Base-by-base conservation (phyloP, 1,140 invertebrate genomes). In the Holotrichia oblita region DNA sequence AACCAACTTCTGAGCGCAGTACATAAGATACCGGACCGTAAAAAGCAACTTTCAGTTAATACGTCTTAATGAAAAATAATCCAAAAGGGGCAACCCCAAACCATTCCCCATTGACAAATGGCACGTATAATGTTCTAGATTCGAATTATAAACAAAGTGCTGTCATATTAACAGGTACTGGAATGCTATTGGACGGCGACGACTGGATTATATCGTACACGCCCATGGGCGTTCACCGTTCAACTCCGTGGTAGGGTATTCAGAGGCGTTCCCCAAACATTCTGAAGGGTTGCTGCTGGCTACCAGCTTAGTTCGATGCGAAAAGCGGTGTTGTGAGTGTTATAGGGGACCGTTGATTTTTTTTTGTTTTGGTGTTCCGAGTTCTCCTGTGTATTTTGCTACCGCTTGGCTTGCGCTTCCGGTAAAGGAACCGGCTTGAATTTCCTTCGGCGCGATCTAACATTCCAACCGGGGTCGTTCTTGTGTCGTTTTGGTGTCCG, bases 121-220 rank as follows among this genome's bases (percentile, higher is more conserved):
- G 40, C 40, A 64, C 61, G 61, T 64, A 64, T 73, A 73, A 73
- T 40, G 27, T 73, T 73, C 24, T 40, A 73, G 40, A 73, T 73
- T 73, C 40, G 27, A 17, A 73, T 40, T 73, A 73, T 73, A 73
- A 73, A 73, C 72, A 73, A 73, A 73, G 72, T 42, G 72, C 72
- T 73, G 72, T 73, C 72, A 73, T 73, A 73, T 73, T 73, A 73
- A 73, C 27, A 40, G 40, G 24, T 42, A 73, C 72, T 40, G 40
- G 2, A 73, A 10, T 27, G 24, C 72, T 40, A 40, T 73, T 73
- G 72, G 40, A 4, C 12, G 24, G 10, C 61, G 61, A 22, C 14
- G 17, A 64, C 61, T 20, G 61, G 61, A 64, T 64, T 22, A 64
- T 64, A 17, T 64, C 61, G 61, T 22, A 20, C 72, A 73, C 72